Evolutionary conservation across 1,140 invertebrate species (phyloP).

Genomic region (Platyura marginata): DNA sequence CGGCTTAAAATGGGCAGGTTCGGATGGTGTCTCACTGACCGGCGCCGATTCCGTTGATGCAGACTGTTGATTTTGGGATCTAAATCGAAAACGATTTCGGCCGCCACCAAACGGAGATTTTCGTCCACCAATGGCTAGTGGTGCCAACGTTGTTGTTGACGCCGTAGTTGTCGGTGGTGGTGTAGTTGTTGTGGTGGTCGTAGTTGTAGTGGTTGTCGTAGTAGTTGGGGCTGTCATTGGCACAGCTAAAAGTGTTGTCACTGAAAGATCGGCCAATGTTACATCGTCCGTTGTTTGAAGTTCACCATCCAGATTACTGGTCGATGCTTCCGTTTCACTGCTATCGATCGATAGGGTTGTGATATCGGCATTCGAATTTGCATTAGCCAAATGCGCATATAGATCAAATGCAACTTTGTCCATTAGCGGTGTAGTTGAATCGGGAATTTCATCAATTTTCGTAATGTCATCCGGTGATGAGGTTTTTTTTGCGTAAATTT

Average conservation of each 20-base stretch:
- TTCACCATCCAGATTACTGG: conserved; percentile 12
- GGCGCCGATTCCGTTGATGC: conserved; percentile 21
- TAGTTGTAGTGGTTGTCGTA: conserved; percentile 18
- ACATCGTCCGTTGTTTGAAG: no score
- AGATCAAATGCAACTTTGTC: conserved; percentile 63
- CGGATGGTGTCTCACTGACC: conserved; percentile 1
- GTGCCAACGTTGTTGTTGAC: conserved; percentile 29
- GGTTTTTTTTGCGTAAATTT: conserved; percentile 11
- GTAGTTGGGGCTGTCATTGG: conserved; percentile 13
- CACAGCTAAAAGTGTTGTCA: conserved; percentile 21
- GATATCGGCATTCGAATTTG: conserved; percentile 45
- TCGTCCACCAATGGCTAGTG: conserved; percentile 19
- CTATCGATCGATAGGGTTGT: no score
- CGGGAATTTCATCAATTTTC: conserved; percentile 23
- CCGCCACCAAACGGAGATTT: conserved; percentile 10
- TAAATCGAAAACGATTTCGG: conserved; percentile 21
- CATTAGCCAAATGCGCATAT: conserved; percentile 58
- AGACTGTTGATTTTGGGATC: conserved; percentile 13
- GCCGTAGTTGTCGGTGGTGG: conserved; percentile 34
- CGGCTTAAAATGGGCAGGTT: neutral
- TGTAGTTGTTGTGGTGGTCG: conserved; percentile 33
- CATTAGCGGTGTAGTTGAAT: conserved; percentile 47
- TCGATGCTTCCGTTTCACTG: conserved; percentile 8
- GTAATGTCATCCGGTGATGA: conserved; percentile 20
- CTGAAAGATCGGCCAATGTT: conserved; percentile 24